Percentiles rank a stretch among this genome's conserved stretches.
phyloP scores from a whole-genome alignment of 92 coral and sea anemone genomes.

The Scolanthus callimorphus region DNA sequence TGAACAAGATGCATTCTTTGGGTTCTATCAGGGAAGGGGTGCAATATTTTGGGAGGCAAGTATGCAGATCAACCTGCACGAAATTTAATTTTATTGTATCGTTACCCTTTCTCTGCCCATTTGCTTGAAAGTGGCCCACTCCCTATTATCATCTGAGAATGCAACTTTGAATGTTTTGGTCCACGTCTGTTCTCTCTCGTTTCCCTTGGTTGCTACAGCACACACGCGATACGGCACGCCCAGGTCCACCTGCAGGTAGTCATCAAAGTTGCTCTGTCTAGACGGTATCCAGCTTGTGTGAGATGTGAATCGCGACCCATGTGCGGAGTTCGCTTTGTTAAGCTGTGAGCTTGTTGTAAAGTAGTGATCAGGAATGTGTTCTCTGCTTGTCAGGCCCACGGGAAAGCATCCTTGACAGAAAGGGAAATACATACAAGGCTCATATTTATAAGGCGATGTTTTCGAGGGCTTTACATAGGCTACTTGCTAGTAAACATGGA shows the following conservation, averaged over 20 bases:
- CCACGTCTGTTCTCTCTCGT: constrained; percentile 1
- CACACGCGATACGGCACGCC: constrained; percentile 16
- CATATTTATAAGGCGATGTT: no score
- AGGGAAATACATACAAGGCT: no score
- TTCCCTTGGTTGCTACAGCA: constrained; percentile 16
- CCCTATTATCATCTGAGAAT: constrained; percentile 2
- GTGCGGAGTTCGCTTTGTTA: not conserved
- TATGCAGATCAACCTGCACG: not conserved
- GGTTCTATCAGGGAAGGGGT: no score
- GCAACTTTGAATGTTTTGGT: not conserved
- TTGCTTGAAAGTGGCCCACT: constrained; percentile 11
- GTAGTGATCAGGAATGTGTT: constrained; percentile 21
- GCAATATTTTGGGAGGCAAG: not conserved
- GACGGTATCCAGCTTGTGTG: constrained; percentile 17
- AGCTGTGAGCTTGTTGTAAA: constrained; percentile 16
- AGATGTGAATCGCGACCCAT: constrained; percentile 4
- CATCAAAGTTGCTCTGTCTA: not conserved
- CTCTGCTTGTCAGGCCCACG: constrained; percentile 13
- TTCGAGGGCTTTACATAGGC: no score
- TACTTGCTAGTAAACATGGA: no score
- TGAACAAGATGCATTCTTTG: no score
- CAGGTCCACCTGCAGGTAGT: constrained; percentile 26
- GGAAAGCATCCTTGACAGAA: constrained; percentile 19
- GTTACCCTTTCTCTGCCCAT: constrained; percentile 20
- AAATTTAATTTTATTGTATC: not conserved